phyloP scores from a whole-genome alignment of 2,797 vertebrate genomes.

The Eospalax fontanierii region DNA sequence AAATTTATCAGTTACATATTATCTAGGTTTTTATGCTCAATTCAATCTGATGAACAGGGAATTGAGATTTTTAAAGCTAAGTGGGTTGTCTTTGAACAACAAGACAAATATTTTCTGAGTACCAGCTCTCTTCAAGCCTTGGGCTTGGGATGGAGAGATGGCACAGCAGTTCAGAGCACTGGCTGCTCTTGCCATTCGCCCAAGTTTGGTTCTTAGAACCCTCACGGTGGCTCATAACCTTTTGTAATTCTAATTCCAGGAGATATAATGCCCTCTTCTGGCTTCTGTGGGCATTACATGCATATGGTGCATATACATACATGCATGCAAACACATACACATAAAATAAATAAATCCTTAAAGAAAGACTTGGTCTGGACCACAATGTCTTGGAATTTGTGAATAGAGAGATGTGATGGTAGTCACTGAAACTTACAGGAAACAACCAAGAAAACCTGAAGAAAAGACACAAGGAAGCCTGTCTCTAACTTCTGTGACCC shows the following conservation, averaged over 20 bases:
- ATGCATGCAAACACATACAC: not conserved
- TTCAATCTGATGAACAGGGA: slow-evolving; percentile 6
- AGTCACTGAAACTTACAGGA: not conserved
- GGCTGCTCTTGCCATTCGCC: not conserved
- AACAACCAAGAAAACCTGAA: not conserved
- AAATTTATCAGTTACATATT: not conserved
- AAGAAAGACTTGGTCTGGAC: not conserved
- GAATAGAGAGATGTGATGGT: not conserved
- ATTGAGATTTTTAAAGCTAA: slow-evolving; percentile 35
- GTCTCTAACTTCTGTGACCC: not conserved
- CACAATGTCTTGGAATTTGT: slow-evolving; percentile 2
- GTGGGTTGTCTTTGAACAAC: not conserved
- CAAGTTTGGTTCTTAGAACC: not conserved
- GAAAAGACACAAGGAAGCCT: not conserved
- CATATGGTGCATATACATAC: too few relatives aligned
- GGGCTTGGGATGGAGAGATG: not conserved
- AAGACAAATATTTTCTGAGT: not conserved
- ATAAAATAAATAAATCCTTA: not conserved
- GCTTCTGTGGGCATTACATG: not conserved
- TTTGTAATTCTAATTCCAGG: not conserved
- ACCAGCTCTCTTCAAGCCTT: not conserved
- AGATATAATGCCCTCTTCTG: not conserved
- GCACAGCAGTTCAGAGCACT: not conserved
- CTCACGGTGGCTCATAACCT: not conserved
- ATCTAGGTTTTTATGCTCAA: not conserved